Evolutionary conservation across 2,797 vertebrate genomes (phyloP).

Genomic region (Champsocephalus gunnari): DNA sequence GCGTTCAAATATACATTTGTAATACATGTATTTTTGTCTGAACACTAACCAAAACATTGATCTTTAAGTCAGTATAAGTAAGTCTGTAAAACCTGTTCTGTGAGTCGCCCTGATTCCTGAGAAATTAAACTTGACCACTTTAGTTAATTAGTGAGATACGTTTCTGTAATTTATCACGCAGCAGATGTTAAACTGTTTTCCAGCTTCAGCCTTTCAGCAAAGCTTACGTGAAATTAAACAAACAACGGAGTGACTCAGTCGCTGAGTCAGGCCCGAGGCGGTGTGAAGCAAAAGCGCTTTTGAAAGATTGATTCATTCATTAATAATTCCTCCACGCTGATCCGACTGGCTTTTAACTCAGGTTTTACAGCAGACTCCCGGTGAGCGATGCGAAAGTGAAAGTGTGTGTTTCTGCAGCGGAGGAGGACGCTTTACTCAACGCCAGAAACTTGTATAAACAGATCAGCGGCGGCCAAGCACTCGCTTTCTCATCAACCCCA

Average conservation of each 20-base stretch:
- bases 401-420: conserved; percentile 29
- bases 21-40: no score
- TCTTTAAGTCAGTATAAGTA: not conserved
- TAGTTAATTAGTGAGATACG: conserved; percentile 43
- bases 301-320: conserved; percentile 59
- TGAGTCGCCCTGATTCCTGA: conserved; percentile 3
- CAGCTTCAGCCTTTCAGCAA: conserved; percentile 24
- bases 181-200: conserved; percentile 46
- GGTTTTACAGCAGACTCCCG: conserved; percentile 39
- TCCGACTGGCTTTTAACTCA: conserved; percentile 48
- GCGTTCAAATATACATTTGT: not conserved
- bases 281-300: conserved; percentile 55
- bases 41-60: no score
- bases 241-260: conserved; percentile 51
- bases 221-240: conserved; percentile 52
- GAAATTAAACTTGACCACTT: conserved; percentile 25
- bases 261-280: conserved; percentile 51
- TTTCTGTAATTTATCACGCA: conserved; percentile 39
- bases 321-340: conserved; percentile 53
- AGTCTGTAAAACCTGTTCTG: not conserved
- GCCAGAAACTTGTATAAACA: conserved; percentile 71
- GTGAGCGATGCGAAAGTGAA: conserved; percentile 54
- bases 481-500: conserved; percentile 73
- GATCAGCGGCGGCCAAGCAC: conserved; percentile 64
- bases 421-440: conserved; percentile 16